These are phyloP conservation scores for Crambe crambe DNA, from an alignment of 37 sponge, comb jelly and placozoan species.

Conservation along the genomic window DNA sequence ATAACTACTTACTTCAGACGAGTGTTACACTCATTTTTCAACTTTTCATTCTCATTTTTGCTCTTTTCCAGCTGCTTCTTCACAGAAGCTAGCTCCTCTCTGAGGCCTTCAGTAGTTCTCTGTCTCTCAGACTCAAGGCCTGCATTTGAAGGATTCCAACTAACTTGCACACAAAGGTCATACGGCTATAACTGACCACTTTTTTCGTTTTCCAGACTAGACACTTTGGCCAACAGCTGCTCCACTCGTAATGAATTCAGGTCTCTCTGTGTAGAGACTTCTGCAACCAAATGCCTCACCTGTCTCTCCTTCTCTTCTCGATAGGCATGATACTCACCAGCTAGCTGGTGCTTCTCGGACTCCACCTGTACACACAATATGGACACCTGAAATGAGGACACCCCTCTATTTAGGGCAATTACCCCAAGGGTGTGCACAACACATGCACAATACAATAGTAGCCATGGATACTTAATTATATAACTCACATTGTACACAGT, in stretches of 20 bases:
- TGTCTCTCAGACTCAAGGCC: background rate
- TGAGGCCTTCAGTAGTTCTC: conserved; percentile 13
- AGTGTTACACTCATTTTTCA: background rate
- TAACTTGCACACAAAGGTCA: background rate
- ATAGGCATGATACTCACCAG: background rate
- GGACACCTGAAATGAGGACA: background rate
- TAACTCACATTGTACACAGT: background rate
- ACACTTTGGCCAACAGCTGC: background rate
- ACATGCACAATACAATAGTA: background rate
- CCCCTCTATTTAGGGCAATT: background rate
- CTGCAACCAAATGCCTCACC: background rate
- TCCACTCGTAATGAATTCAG: conserved; percentile 10
- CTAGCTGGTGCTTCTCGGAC: background rate
- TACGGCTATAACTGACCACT: no score
- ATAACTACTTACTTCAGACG: background rate
- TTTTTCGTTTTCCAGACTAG: background rate
- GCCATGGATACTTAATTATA: background rate
- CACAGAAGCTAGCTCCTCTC: background rate
- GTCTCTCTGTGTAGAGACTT: background rate
- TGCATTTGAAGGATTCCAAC: background rate
- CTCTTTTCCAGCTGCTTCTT: background rate
- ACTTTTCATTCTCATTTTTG: background rate
- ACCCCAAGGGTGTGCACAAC: background rate
- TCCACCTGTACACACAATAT: conserved; percentile 3
- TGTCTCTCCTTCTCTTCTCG: background rate